Evolutionary conservation across 2,888 invertebrate genomes (phyloP), one percentile per base, ranked within the genome.

Genomic region (Caenorhabditis imperialis): DNA sequence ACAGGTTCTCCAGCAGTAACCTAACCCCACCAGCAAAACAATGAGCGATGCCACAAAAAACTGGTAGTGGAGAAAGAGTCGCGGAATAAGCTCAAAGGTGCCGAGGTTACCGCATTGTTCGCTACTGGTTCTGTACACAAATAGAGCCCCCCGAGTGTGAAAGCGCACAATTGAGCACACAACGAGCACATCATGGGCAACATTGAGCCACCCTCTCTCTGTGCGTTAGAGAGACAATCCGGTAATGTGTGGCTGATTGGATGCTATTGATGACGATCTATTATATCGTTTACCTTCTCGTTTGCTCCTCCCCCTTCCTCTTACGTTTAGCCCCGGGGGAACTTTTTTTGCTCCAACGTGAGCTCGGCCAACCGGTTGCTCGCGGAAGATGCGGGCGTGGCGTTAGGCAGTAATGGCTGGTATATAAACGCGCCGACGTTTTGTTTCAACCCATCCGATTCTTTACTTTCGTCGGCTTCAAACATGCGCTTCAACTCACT

Each of bases 401-500:
- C 67, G 48, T 37, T 30, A 33, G 51, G 42, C 50, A 57, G 35
- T 37, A 22, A 22, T 47, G 42, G 30, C n/a, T n/a, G 37, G 57
- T 67, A 67, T 67, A 67, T 37, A 67, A 67, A 57, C 42, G 37
- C 22, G 30, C 27, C 14, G 38, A 18, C 4, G 40, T 33, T 55
- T 38, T 37, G 23, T 40, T 40, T 30, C 47, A 20, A 55, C 37
- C 57, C 51, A 51, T 50, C 67, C 50, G 57, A 57, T 53, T 55
- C 57, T 67, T 57, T 44, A 18, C 40, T 45, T 37, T 18, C 44
- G 33, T 51, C 57, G 47, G 25, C 55, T 45, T 44, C 37, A 25
- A 37, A 54, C 44, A 75, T 75, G 75, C 69, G 69, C 61, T 69
- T 75, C 61, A 47, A 62, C 42, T 53, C 75, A 33, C 45, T 75